phyloP scores from a whole-genome alignment of 2,113 vertebrate genomes.

The Nycticorax nycticorax region DNA sequence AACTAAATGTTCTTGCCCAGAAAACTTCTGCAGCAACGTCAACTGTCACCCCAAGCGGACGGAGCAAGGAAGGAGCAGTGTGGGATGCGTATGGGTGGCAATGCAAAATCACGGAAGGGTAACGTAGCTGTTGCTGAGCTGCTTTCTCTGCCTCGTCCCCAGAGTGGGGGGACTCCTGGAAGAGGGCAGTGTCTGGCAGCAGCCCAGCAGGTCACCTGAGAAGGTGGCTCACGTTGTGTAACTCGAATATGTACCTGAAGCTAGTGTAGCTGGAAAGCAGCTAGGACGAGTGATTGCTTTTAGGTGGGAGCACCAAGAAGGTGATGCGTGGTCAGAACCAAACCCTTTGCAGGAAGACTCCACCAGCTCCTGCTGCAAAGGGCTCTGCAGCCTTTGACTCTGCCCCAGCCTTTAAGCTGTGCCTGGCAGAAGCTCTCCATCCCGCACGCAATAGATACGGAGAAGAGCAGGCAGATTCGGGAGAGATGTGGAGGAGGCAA shows the following conservation, averaged over 20 bases:
- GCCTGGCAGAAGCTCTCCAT: not conserved
- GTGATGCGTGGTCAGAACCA: not conserved
- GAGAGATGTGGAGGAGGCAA: not conserved
- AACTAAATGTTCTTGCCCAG: not conserved
- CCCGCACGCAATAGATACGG: fast-evolving
- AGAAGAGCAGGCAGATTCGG: too few species aligned
- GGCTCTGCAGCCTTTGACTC: not conserved
- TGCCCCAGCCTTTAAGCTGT: not conserved
- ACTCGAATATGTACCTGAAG: not conserved
- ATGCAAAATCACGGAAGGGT: fast-evolving
- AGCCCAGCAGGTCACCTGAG: not conserved
- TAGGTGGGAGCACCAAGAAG: not conserved
- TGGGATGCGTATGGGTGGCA: not conserved
- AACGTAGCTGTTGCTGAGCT: too few species aligned
- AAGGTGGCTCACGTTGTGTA: not conserved
- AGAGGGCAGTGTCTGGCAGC: not conserved
- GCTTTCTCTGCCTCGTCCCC: not conserved
- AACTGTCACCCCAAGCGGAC: not conserved
- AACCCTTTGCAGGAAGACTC: not conserved
- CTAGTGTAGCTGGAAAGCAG: not conserved
- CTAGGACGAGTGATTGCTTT: not conserved
- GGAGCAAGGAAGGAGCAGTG: not conserved
- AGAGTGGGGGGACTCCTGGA: not conserved
- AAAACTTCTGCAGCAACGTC: not conserved
- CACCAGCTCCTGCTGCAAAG: not conserved